Conservation (phyloP, 2,797 vertebrate genomes). For the Sus cebifrons region DNA sequence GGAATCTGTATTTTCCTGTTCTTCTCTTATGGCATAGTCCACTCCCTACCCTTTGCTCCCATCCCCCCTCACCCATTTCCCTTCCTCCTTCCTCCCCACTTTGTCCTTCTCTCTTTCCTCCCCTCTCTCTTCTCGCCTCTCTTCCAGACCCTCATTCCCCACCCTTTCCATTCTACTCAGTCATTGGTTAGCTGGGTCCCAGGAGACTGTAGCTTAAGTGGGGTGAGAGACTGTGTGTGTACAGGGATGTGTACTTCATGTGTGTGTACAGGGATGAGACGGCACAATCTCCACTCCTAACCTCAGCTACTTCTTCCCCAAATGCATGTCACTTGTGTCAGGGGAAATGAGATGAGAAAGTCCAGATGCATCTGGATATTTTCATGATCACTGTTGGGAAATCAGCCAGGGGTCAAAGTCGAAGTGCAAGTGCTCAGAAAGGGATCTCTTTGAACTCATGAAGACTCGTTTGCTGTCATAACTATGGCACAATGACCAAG, state of each 20-base stretch:
- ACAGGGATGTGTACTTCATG: neutral
- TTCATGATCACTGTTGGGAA: neutral
- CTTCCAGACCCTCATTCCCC: neutral
- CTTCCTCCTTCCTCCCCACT: neutral
- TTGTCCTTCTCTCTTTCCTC: neutral
- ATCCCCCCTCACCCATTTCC: neutral
- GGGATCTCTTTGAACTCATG: conserved; percentile 20
- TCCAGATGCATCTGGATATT: neutral
- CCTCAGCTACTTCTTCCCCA: neutral
- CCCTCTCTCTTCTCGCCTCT: neutral
- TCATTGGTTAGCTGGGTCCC: neutral
- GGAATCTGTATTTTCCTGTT: neutral
- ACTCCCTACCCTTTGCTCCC: neutral
- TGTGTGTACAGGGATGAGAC: neutral
- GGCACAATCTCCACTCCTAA: neutral
- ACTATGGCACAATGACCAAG: neutral
- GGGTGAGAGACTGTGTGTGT: neutral
- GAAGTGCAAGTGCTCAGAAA: neutral
- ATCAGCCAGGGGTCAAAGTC: neutral
- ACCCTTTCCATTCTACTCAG: neutral
- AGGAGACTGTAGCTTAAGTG: neutral
- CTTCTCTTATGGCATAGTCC: neutral
- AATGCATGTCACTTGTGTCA: neutral
- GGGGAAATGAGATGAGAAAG: neutral
- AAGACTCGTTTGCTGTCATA: conserved; percentile 12